phyloP scores from a whole-genome alignment of 2,888 invertebrate species.

The Zonitis immaculata region DNA sequence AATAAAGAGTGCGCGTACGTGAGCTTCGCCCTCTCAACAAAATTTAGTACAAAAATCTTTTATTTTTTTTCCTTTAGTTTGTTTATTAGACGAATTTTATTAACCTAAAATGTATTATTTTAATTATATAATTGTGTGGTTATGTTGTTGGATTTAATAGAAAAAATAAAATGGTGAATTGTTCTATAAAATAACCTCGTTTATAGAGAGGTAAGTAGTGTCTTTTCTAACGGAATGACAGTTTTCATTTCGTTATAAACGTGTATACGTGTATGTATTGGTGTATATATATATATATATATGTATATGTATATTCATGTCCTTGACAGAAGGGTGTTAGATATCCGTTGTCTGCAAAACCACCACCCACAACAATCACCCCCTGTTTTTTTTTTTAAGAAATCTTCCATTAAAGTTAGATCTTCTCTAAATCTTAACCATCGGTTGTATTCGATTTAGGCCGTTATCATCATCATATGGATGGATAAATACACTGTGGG shows the following conservation, averaged over 20 bases:
- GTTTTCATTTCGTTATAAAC: slow-evolving; percentile 19
- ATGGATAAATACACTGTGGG: not conserved
- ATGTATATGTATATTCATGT: slow-evolving; percentile 24
- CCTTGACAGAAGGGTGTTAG: slow-evolving; percentile 38
- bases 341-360: not conserved
- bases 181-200: slow-evolving; percentile 38
- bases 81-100: slow-evolving; percentile 41
- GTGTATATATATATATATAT: not conserved
- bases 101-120: slow-evolving; percentile 43
- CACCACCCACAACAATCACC: slow-evolving; percentile 1
- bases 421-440: too few relatives aligned
- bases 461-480: not conserved
- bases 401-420: too few relatives aligned
- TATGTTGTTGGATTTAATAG: not conserved
- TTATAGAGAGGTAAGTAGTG: slow-evolving; percentile 37
- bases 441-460: not conserved
- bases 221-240: slow-evolving; percentile 29
- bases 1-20: slow-evolving; percentile 43
- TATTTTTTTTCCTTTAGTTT: too few relatives aligned
- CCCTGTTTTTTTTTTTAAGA: too few relatives aligned
- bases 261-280: not conserved
- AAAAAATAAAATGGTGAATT: not conserved
- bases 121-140: slow-evolving; percentile 17
- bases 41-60: slow-evolving; percentile 37
- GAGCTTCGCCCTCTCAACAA: slow-evolving; percentile 38